These are phyloP conservation scores for Hyles vespertilio DNA, from an alignment of 1,140 invertebrate species.

Conservation along the genomic window DNA sequence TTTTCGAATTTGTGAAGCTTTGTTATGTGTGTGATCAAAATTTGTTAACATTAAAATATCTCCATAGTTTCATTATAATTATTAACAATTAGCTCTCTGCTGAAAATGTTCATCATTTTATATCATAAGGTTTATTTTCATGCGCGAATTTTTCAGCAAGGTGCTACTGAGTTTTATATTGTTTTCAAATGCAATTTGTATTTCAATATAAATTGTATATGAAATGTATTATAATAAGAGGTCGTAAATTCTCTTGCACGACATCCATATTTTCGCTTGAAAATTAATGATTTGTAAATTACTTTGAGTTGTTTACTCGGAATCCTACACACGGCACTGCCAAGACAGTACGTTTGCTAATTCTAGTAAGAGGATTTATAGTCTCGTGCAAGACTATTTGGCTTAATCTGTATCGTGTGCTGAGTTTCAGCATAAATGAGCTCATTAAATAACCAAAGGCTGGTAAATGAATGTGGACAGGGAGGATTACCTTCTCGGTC, in stretches of 20 bases:
- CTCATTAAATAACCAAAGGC: slow-evolving; percentile 52
- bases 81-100: slow-evolving; percentile 39
- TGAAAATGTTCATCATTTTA: slow-evolving; percentile 20
- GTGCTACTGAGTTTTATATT: slow-evolving; percentile 34
- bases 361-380: background rate
- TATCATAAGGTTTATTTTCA: background rate
- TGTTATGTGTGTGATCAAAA: no score
- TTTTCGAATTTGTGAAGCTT: no score
- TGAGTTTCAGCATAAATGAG: slow-evolving; percentile 60
- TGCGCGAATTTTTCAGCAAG: slow-evolving; percentile 33
- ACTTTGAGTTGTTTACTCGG: no score
- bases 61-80: slow-evolving; percentile 38
- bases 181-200: slow-evolving; percentile 50
- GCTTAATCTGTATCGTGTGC: slow-evolving; percentile 46
- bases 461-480: slow-evolving; percentile 65
- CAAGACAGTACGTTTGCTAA: background rate
- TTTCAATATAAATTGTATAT: slow-evolving; percentile 46
- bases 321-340: background rate
- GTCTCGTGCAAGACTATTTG: slow-evolving; percentile 39
- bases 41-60: slow-evolving; percentile 34
- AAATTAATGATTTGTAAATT: no score
- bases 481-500: slow-evolving; percentile 82
- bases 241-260: slow-evolving; percentile 42
- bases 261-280: background rate
- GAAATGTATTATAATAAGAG: slow-evolving; percentile 27